A percentile compares a stretch with the other conserved stretches of the same genome.
phyloP scores from a whole-genome alignment of 2,113 vertebrate species.

The Sardina pilchardus region DNA sequence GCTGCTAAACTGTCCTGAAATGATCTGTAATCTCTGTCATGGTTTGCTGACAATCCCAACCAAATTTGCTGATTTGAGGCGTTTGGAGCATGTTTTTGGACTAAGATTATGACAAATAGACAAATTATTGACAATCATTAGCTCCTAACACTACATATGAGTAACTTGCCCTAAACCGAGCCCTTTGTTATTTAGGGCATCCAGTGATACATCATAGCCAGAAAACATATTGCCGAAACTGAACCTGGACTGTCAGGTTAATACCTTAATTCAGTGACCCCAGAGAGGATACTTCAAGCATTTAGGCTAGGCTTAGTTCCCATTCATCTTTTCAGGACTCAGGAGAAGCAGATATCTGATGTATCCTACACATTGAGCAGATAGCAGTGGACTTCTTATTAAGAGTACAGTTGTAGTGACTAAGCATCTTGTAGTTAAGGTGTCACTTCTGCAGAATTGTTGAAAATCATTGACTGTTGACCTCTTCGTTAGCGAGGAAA shows the following conservation, averaged over 20 bases:
- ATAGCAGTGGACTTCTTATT: background rate
- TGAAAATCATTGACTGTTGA: background rate
- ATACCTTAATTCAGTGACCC: background rate
- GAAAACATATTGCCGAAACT: background rate
- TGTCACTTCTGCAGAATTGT: background rate
- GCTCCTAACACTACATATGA: background rate
- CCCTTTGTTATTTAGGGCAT: background rate
- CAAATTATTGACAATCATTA: no score
- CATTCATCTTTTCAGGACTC: background rate
- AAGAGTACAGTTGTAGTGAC: background rate
- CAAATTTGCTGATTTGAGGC: slow-evolving; percentile 45
- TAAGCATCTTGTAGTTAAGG: background rate
- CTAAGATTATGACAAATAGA: background rate
- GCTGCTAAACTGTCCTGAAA: background rate
- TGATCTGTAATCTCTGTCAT: slow-evolving; percentile 39
- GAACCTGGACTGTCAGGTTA: background rate
- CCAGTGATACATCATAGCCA: background rate
- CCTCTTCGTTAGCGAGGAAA: background rate
- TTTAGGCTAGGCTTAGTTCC: background rate
- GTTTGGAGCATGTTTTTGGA: slow-evolving; percentile 51
- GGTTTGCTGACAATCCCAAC: slow-evolving; percentile 50
- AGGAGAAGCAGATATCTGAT: background rate
- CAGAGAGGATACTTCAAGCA: background rate
- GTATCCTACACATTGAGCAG: background rate
- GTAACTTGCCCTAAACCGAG: background rate